Base-by-base conservation (phyloP, 2,888 invertebrate species). In the Smittia aterrima region DNA sequence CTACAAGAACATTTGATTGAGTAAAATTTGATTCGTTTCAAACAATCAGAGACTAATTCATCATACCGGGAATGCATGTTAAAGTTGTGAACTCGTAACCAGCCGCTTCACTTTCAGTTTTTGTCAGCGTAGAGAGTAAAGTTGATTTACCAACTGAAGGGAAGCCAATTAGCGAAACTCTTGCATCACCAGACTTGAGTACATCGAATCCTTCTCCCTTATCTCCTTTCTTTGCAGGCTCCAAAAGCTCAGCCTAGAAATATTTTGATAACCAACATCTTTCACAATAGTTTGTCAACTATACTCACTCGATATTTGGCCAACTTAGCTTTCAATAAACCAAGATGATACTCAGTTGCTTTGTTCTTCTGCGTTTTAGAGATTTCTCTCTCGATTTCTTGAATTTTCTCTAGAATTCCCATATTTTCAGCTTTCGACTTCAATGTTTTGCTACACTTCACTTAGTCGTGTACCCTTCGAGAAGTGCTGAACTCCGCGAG, bases 151-250 rank as follows among this genome's bases (percentile, higher is more conserved):
- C 72, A 6, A 47, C 97, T 11, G 98, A 98, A 6, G 99, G 99
- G 82, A 99, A 99, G 47, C 99, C 99, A 78, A 99, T 98, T 3
- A 99, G 86, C 6, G 98, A 97, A 13, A 98, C 96, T 80, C 98
- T 86, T 7, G 99, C 99, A 89, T 99, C 99, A 66, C 99, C 99
- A 79, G 97, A 97, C 83, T 99, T 99, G 78, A 98, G 87, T 9
- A 99, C 99, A 90, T 99, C 99, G 84, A 99, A 99, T 0, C 99
- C 99, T 83, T 95, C 95, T 22, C 96, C 96, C 82, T 98, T 98
- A 78, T 95, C 96, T 2, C 91, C 88, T 83, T 98, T 98, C 79
- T 96, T 95, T 0, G 93, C 87, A 0, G 98, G 98, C 81, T 99
- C 98, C 75, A 99, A 83, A 54, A 99, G 84, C 81, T 98, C 62